A percentile compares a stretch with the other conserved stretches of the same genome.
Evolutionary conservation across 2,113 vertebrate genomes (phyloP).

Genomic region (Tylochromis polylepis): DNA sequence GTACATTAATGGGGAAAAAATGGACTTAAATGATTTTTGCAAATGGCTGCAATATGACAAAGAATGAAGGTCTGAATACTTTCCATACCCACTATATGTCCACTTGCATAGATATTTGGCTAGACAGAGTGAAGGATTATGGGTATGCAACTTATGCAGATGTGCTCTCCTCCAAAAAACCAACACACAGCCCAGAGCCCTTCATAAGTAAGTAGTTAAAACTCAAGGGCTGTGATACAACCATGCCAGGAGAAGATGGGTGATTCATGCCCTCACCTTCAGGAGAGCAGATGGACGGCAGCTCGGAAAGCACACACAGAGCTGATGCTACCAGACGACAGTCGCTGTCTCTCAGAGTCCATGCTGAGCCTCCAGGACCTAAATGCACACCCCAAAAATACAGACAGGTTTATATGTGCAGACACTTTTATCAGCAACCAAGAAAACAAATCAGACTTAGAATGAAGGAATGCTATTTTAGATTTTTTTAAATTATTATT

Average conservation of each 20-base stretch:
- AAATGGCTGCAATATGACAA: no score
- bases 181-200: not conserved
- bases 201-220: not conserved
- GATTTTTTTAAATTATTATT: not conserved
- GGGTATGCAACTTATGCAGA: not conserved
- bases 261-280: conserved; percentile 75
- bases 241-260: not conserved
- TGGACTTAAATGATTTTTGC: no score
- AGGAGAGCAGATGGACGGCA: conserved; percentile 90
- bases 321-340: conserved; percentile 79
- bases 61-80: no score
- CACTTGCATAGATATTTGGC: not conserved
- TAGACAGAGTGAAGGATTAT: not conserved
- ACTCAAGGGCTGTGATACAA: not conserved
- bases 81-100: no score
- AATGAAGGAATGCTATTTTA: not conserved
- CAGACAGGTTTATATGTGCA: not conserved
- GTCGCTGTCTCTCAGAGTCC: conserved; percentile 76
- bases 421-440: not conserved
- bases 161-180: not conserved
- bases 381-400: not conserved
- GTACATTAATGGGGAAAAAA: no score
- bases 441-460: not conserved
- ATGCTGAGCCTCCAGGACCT: conserved; percentile 68
- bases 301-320: conserved; percentile 84